A percentile compares a stretch with the other conserved stretches of the same genome.
These are phyloP conservation scores for Muraenolepis orangiensis DNA, from an alignment of 2,797 vertebrate genomes.

Conservation along the genomic window DNA sequence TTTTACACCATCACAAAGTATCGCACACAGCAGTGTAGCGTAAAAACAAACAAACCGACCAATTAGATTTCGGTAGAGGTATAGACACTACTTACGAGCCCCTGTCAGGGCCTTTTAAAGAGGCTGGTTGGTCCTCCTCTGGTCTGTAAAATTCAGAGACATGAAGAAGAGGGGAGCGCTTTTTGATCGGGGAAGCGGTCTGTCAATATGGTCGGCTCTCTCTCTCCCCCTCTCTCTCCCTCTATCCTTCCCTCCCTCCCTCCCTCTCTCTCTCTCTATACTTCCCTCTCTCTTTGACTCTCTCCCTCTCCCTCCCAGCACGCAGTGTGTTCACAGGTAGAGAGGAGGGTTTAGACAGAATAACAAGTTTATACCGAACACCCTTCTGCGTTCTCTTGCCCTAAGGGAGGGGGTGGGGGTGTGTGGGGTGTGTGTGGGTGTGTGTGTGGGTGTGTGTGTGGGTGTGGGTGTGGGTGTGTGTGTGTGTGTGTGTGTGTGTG, in stretches of 20 bases:
- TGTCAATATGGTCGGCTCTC: background rate
- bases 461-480: too few species aligned
- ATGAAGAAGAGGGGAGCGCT: background rate
- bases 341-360: slow-evolving; percentile 28
- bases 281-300: background rate
- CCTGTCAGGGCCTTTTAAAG: background rate
- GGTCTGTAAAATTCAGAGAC: background rate
- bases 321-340: background rate
- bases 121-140: background rate
- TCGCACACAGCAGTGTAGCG: background rate
- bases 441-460: background rate
- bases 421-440: background rate
- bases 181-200: background rate
- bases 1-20: background rate
- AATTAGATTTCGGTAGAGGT: too few species aligned
- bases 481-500: background rate
- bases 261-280: background rate
- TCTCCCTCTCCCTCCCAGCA: background rate
- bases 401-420: too few species aligned
- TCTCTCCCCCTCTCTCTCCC: background rate
- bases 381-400: slow-evolving; percentile 23
- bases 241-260: background rate
- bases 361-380: slow-evolving; percentile 33
- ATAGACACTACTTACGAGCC: background rate
- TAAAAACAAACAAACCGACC: background rate